Evolutionary conservation across 2,797 vertebrate genomes (phyloP).

Genomic region (Chaetodon trifasciatus): DNA sequence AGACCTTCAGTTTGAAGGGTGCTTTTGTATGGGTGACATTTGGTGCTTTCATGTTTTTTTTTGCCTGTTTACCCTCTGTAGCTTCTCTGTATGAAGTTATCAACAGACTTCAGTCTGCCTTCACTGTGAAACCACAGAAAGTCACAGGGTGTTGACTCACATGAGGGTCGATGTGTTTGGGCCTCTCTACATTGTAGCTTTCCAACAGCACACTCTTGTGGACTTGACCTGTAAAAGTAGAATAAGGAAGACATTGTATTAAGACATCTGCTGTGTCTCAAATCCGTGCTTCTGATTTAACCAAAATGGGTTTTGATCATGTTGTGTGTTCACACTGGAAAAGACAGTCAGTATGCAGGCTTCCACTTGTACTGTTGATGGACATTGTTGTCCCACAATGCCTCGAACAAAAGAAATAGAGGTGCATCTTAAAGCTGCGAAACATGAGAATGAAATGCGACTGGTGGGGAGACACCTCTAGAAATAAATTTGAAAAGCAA

Average conservation of each 20-base stretch:
- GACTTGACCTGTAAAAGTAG: constrained; percentile 8
- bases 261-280: background rate
- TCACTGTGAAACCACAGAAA: constrained; percentile 8
- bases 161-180: background rate
- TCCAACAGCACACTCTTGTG: constrained; percentile 49
- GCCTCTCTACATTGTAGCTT: background rate
- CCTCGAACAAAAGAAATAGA: background rate
- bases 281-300: background rate
- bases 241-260: background rate
- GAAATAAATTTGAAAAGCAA: background rate
- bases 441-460: background rate
- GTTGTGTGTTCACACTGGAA: background rate
- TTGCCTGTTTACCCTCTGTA: background rate
- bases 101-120: background rate
- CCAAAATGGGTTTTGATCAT: background rate
- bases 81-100: background rate
- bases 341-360: background rate
- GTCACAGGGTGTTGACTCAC: constrained; percentile 14
- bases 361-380: background rate
- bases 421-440: background rate
- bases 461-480: background rate
- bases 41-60: background rate
- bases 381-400: background rate
- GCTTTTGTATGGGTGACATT: background rate
- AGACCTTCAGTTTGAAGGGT: background rate